phyloP scores from a whole-genome alignment of 2,888 invertebrate species.

The Pammene aurita region DNA sequence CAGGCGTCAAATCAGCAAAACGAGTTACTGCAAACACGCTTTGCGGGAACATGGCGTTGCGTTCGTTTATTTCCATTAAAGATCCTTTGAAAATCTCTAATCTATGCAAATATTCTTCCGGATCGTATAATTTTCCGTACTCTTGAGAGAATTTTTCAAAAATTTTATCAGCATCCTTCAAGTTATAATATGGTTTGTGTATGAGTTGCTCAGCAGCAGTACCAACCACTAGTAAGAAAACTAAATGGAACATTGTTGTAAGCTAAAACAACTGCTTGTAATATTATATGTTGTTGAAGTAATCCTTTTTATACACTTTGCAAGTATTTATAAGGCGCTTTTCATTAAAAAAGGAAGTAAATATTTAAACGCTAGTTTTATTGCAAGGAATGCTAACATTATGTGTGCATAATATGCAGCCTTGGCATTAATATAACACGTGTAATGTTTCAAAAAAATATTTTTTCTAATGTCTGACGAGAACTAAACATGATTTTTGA shows the following conservation, averaged over 20 bases:
- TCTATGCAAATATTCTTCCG: slow-evolving; percentile 14
- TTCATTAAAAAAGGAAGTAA: too few species aligned
- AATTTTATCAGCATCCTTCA: background rate
- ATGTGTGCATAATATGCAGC: too few species aligned
- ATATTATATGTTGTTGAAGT: too few species aligned
- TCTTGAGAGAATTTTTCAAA: slow-evolving; percentile 7
- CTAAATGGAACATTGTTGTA: background rate
- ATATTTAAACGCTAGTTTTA: too few species aligned
- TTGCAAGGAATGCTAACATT: too few species aligned
- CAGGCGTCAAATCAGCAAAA: slow-evolving; percentile 7
- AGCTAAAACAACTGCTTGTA: background rate
- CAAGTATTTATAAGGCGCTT: too few species aligned
- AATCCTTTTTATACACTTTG: too few species aligned
- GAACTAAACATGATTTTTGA: too few species aligned
- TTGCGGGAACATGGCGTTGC: slow-evolving; percentile 1
- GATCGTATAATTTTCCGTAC: slow-evolving; percentile 9
- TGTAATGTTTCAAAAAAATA: too few species aligned
- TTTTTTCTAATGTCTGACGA: too few species aligned
- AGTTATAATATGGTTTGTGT: slow-evolving; percentile 3
- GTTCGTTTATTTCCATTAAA: slow-evolving; percentile 5
- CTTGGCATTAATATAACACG: too few species aligned
- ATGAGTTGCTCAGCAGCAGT: background rate
- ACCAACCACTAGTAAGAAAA: background rate
- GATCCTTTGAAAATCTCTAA: slow-evolving; percentile 6
- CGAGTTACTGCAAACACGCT: slow-evolving; percentile 6